Base-by-base conservation (phyloP, 2,113 vertebrate genomes). In the Tetrao urogallus region DNA sequence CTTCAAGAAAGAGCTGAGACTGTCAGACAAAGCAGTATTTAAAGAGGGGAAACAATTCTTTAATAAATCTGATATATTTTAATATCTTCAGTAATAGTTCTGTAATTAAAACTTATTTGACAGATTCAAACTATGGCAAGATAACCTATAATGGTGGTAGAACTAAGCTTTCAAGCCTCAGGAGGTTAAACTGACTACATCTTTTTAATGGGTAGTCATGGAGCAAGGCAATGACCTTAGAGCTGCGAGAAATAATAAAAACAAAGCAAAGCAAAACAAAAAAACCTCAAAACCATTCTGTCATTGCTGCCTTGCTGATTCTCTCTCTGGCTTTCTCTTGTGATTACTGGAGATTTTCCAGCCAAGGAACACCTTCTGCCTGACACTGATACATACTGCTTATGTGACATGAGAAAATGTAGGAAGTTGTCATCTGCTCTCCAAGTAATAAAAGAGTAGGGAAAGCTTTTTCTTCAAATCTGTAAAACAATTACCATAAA, bases 291-390 rank as follows among this genome's bases (percentile, higher is more conserved):
- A 43, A 43, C 42, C 60, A 77, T 91, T 76, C 87, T 94, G 85
- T 93, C 82, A 60, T 27, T 88, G 67, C 82, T 93, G 87, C 87
- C 89, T 93, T 88, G 76, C 89, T 93, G 92, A 93, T 93, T 94
- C 96, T 93, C 75, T 93, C 78, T 66, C 75, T 57, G 67, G 64
- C 57, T 91, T 94, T 94, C 78, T 93, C 42, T 69, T 95, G 87
- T 89, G 89, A 92, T 96, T 93, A 88, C 67, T 94, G 89, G 91
- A 93, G 91, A 83, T 94, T 94, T 92, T 96, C 95, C 64, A 91
- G 92, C 80, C 84, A 74, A 91, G 67, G 65, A 89, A 86, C 91
- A 91, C 91, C 87, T 94, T 94, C 75, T 91, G 64, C 87, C 67
- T 92, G 79, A 88, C 78, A 89, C 65, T 67, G 76, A 82, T 83